Percentiles rank a stretch among this genome's conserved stretches.
Conservation (phyloP, 2,888 invertebrate genomes). For the Kryphioiulus occultus region DNA sequence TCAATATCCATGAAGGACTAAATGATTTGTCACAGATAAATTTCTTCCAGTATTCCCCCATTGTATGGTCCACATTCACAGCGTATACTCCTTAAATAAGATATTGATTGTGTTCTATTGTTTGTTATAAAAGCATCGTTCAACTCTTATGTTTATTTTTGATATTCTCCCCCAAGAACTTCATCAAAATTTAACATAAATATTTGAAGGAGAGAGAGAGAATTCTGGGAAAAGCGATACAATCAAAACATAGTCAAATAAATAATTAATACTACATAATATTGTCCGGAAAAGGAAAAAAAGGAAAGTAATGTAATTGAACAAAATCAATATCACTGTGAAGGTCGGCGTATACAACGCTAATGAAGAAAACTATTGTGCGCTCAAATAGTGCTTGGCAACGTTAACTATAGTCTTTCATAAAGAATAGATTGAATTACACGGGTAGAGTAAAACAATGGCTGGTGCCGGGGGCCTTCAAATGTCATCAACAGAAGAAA, state of each 20-base stretch:
- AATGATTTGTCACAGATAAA: not conserved
- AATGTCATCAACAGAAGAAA: slow-evolving; percentile 28
- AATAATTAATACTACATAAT: slow-evolving; percentile 17
- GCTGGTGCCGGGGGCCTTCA: not conserved
- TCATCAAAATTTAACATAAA: slow-evolving; percentile 3
- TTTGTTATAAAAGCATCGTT: not conserved
- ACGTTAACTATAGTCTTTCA: not conserved
- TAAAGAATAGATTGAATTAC: slow-evolving; percentile 36
- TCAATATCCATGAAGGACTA: not conserved
- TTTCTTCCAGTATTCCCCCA: too few relatives aligned
- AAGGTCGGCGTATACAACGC: not conserved
- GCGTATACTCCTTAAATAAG: not conserved
- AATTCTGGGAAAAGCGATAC: not conserved
- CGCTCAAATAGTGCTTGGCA: not conserved
- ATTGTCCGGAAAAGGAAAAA: not conserved
- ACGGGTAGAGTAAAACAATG: not conserved
- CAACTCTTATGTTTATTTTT: not conserved
- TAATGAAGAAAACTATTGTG: not conserved
- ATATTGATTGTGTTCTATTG: not conserved
- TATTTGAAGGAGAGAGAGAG: not conserved
- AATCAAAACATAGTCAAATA: not conserved
- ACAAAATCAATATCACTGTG: not conserved
- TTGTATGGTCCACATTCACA: too few relatives aligned
- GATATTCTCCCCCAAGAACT: not conserved
- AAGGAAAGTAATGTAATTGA: not conserved